Evolutionary conservation across 2,797 vertebrate species (phyloP).

Genomic region (Dallia pectoralis): DNA sequence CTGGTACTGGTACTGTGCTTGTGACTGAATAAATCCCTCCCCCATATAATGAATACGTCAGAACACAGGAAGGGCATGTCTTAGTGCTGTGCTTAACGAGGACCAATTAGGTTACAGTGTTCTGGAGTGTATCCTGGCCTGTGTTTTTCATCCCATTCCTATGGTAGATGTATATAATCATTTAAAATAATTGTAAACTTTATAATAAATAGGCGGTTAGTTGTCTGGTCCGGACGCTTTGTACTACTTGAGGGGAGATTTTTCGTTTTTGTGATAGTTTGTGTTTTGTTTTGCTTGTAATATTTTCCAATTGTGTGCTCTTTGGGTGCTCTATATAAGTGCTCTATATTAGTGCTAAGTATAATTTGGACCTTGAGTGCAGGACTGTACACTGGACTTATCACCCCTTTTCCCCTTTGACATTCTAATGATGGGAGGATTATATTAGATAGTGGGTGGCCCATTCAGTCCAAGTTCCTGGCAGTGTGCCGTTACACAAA

Average conservation of each 20-base stretch:
- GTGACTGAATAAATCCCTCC: constrained; percentile 30
- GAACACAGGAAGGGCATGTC: constrained; percentile 1
- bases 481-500: constrained; percentile 27
- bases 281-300: background rate
- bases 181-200: constrained; percentile 7
- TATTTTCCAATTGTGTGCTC: constrained; percentile 1
- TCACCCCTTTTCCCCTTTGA: background rate
- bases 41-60: constrained; percentile 8
- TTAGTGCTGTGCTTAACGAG: constrained; percentile 9
- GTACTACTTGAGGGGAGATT: background rate
- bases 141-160: constrained; percentile 5
- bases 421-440: constrained; percentile 25
- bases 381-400: background rate
- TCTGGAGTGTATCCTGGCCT: constrained; percentile 5
- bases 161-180: constrained; percentile 6
- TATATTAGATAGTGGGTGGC: constrained; percentile 19
- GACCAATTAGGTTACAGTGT: background rate
- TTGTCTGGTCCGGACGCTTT: background rate
- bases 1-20: constrained; percentile 9
- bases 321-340: background rate
- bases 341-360: background rate
- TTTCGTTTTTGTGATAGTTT: background rate
- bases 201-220: background rate
- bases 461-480: constrained; percentile 11
- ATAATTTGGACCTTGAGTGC: constrained; percentile 7